Evolutionary conservation across 37 sponge, comb jelly and placozoan species (phyloP), one percentile per base, ranked within the genome.

Genomic region (Ephydatia muelleri): DNA sequence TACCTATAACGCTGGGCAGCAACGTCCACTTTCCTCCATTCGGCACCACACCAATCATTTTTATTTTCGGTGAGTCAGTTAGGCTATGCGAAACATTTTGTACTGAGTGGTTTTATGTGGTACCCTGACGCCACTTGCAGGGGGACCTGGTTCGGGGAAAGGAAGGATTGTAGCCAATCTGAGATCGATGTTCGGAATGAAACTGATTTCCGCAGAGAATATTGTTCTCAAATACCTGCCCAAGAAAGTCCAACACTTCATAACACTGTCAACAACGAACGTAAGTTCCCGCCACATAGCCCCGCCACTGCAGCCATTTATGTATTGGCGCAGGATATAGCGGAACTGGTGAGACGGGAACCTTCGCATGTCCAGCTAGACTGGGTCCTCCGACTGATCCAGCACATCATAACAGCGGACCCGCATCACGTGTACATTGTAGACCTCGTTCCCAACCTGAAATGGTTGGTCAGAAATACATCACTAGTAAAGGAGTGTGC

Each of bases 61-160:
- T 85, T 38, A 76, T 92, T 21, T 81, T 92, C 36, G 93, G 93
- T 92, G 72, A 70, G 86, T 35, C 5, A 22, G 5, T 5, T 12
- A 5, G 5, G 5, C 2, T 9, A 77, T 38, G 49, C 22, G 49
- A 29, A 77, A 77, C 16, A 13, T 4, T 49, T 4, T 77, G 78
- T 49, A 75, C 33, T 16, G 11, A n/a, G 27, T 71, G 12, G 11
- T 36, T 32, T 28, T 30, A 73, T 4, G 4, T 14, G 66, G 66
- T 65, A 68, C 26, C 8, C 5, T n/a, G 29, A 68, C 29, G 28
- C 26, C 70, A 68, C 70, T 5, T 75, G 0, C 80, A 93, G 94
- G 94, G 28, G 94, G 94, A 19, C 94, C 94, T 3, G 94, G 94
- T 2, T 89, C 94, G 2, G 87, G 91, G 6, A 93, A 93, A 43